Evolutionary conservation across 23 tunicate genomes (phyloP).

Genomic region (Styela clava): DNA sequence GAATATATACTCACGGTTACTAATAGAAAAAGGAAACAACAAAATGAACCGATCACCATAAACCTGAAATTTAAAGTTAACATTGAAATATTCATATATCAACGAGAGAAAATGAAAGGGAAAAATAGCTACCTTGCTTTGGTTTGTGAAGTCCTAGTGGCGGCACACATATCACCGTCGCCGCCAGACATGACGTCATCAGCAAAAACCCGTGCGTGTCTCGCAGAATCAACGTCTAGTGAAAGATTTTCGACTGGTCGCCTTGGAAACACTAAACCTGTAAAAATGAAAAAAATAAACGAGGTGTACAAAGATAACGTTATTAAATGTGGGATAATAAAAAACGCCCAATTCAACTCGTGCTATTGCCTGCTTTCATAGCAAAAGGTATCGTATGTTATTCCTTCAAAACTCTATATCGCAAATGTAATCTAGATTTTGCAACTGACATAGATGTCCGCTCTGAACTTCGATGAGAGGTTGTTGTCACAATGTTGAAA

Average conservation of each 20-base stretch:
- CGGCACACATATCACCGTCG: slow-evolving; percentile 10
- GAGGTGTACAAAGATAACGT: too few relatives aligned
- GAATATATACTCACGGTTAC: slow-evolving; percentile 32
- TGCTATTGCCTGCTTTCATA: too few relatives aligned
- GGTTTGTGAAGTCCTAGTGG: not conserved
- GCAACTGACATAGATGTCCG: too few relatives aligned
- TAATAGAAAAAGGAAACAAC: slow-evolving; percentile 21
- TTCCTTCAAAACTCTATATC: too few relatives aligned
- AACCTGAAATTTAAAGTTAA: not conserved
- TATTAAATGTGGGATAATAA: not conserved
- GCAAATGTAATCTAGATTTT: too few relatives aligned
- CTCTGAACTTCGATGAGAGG: too few relatives aligned
- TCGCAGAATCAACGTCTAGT: slow-evolving; percentile 22
- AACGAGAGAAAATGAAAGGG: too few relatives aligned
- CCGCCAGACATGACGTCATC: slow-evolving; percentile 20
- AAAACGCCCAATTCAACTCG: too few relatives aligned
- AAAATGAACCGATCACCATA: slow-evolving; percentile 8
- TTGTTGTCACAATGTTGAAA: too few relatives aligned
- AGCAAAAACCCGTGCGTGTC: slow-evolving; percentile 25
- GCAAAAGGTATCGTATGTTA: not conserved
- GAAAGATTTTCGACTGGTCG: slow-evolving; percentile 9
- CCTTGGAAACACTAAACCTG: slow-evolving; percentile 23
- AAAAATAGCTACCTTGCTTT: not conserved
- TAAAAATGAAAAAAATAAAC: not conserved
- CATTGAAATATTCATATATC: too few relatives aligned